These are phyloP conservation scores for Ophiothrix spiculata DNA, from an alignment of 35 echinoderm and acorn worm species.

Conservation along the genomic window DNA sequence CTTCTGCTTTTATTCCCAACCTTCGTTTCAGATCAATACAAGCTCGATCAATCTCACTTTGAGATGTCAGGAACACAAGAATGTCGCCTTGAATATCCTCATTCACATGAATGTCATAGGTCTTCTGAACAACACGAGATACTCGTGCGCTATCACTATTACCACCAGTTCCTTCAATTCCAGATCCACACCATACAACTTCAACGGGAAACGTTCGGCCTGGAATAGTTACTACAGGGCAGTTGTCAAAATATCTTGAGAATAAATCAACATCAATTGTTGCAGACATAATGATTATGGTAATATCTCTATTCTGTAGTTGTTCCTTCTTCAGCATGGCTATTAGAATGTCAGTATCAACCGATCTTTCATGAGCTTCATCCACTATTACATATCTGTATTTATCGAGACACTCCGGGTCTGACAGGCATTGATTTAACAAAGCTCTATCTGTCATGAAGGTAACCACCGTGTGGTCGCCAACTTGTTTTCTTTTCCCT, in stretches of 20 bases:
- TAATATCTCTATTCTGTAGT: background rate
- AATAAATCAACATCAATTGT: constrained; percentile 45
- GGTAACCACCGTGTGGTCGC: constrained; percentile 12
- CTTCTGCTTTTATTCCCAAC: background rate
- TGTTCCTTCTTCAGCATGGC: constrained; percentile 33
- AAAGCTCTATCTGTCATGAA: constrained; percentile 43
- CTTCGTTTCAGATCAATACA: constrained; percentile 24
- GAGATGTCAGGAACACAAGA: constrained; percentile 42
- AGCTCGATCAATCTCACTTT: constrained; percentile 41
- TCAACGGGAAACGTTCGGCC: constrained; percentile 38
- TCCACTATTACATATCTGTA: constrained; percentile 34
- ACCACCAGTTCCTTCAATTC: background rate
- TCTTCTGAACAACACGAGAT: background rate
- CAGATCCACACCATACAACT: background rate
- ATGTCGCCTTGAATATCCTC: constrained; percentile 24
- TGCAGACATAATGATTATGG: constrained; percentile 40
- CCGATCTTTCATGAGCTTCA: constrained; percentile 48
- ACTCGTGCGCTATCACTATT: background rate
- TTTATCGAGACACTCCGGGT: constrained; percentile 4
- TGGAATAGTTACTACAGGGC: constrained; percentile 12
- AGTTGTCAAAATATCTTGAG: constrained; percentile 19
- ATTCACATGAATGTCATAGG: background rate
- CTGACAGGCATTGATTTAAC: constrained; percentile 24
- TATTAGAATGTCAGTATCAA: constrained; percentile 54
- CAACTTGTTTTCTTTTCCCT: constrained; percentile 6